Evolutionary conservation across 2,797 vertebrate genomes (phyloP), one percentile per base, ranked within the genome.

Genomic region (Falco peregrinus): DNA sequence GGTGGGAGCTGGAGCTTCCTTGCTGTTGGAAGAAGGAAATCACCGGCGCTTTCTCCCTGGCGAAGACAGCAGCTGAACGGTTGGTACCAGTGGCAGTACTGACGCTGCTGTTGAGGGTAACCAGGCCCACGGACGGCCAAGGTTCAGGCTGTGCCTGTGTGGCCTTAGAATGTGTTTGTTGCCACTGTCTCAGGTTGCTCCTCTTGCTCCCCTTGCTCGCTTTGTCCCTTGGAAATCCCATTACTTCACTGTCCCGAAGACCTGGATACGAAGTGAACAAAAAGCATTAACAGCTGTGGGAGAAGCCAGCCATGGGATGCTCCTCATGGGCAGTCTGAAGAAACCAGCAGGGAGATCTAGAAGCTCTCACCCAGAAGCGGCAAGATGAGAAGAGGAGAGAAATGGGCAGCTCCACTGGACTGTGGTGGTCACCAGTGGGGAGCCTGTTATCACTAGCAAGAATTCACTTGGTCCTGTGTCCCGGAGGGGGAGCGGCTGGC

Each of bases 61-160:
- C 10, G 68, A 81, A 81, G 45, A 5, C 79, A 73, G 31, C 31
- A 84, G 63, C 51, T 3, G 2, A 54, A 37, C 26, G n/a, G 59
- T 24, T 71, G 79, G 24, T 59, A n/a, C 28, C 17, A 17, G 35
- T 48, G 31, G 59, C 63, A 39, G 48, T 71, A n/a, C 26, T 2
- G 11, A 28, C 54, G 60, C 69, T 59, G 53, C 47, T 39, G 25
- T 39, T 84, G 47, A 24, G 19, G 12, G 37, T 68, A 31, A 11
- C 53, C 0, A 4, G 28, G n/a, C 31, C 50, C 15, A 3, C 11
- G 45, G 60, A 45, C 1, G 1, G 50, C 21, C 0, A 1, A 65
- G 57, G 79, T 64, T 80, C 48, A 63, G 71, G 59, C 39, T 70
- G 51, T 59, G 43, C 22, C 53, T 45, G 20, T 37, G 47, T 45